Percentiles rank a stretch among this genome's conserved stretches.
Evolutionary conservation across 1,140 invertebrate species (phyloP).

Genomic region (Samia ricini): DNA sequence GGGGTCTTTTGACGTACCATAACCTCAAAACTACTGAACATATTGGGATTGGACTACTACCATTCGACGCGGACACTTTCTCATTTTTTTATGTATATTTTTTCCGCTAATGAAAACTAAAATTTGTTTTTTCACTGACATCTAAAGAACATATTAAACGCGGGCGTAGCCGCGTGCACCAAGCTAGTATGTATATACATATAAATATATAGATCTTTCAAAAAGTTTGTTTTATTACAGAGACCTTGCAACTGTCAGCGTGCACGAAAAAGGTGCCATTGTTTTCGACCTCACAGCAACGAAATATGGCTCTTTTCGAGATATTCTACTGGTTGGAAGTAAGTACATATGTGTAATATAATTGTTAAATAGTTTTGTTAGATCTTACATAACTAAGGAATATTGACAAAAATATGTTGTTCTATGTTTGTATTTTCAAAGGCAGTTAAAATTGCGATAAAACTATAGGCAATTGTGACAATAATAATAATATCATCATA

Average conservation of each 20-base stretch:
- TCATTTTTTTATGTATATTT: too few species aligned
- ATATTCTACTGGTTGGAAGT: conserved; percentile 98
- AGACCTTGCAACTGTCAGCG: conserved; percentile 92
- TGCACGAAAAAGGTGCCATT: conserved; percentile 92
- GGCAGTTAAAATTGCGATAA: background rate
- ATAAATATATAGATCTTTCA: background rate
- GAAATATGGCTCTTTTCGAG: conserved; percentile 98
- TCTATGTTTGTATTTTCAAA: background rate
- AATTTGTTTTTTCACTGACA: too few species aligned
- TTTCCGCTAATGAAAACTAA: too few species aligned
- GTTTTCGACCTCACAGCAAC: conserved; percentile 92
- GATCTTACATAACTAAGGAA: too few species aligned
- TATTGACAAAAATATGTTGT: background rate
- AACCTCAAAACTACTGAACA: too few species aligned
- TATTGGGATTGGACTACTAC: too few species aligned
- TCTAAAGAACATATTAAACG: too few species aligned
- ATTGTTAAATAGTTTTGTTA: too few species aligned
- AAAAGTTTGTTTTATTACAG: conserved; percentile 74
- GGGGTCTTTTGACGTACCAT: too few species aligned
- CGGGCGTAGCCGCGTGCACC: too few species aligned
- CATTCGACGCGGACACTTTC: too few species aligned
- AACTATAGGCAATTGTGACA: background rate
- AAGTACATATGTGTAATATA: conserved; percentile 40
- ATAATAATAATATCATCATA: background rate
- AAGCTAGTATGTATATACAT: too few species aligned